Evolutionary conservation across 2,797 vertebrate species (phyloP).

Genomic region (Lepilemur ruficaudatus): DNA sequence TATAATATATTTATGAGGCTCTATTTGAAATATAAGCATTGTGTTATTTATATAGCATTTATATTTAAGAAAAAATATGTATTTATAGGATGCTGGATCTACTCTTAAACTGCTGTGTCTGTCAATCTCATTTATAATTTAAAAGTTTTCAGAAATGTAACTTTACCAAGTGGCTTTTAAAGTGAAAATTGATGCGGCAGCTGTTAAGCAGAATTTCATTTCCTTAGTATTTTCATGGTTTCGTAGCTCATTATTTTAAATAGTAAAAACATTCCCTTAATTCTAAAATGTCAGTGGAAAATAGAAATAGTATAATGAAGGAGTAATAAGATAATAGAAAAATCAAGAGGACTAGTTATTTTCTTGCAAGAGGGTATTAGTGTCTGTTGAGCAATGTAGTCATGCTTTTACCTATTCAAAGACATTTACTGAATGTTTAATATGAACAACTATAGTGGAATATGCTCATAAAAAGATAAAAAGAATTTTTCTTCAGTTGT

Average conservation of each 20-base stretch:
- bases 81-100: background rate
- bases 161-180: background rate
- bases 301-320: background rate
- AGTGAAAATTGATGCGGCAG: background rate
- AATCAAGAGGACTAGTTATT: background rate
- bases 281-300: background rate
- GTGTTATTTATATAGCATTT: background rate
- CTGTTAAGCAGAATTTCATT: background rate
- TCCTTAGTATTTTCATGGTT: background rate
- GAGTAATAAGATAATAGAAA: background rate
- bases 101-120: background rate
- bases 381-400: background rate
- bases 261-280: background rate
- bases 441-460: background rate
- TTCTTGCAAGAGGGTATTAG: background rate
- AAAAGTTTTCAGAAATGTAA: background rate
- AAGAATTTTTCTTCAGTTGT: background rate
- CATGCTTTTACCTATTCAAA: background rate
- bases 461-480: background rate
- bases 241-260: background rate
- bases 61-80: background rate
- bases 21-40: background rate
- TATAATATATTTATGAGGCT: background rate
- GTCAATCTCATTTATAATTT: background rate
- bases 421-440: background rate